phyloP scores from a whole-genome alignment of 2,797 vertebrate species.

The Amniataba percoides region DNA sequence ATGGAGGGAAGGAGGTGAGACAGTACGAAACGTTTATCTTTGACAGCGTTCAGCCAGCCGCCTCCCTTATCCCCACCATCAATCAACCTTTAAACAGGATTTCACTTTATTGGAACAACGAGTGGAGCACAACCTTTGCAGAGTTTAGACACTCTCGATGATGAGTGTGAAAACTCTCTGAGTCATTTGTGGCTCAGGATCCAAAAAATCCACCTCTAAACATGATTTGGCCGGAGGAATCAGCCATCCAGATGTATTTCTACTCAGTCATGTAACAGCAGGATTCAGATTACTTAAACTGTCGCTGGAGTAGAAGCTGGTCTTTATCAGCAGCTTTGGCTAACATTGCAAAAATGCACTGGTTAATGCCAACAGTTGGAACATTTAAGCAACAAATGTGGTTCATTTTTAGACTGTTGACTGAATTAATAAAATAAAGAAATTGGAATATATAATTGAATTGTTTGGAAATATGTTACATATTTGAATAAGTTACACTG shows the following conservation, averaged over 20 bases:
- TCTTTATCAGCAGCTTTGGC: background rate
- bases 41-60: too few relatives aligned
- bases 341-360: background rate
- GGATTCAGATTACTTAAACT: background rate
- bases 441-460: background rate
- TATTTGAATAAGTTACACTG: background rate
- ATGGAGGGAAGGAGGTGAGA: slow-evolving; percentile 21
- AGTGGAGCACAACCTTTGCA: slow-evolving; percentile 21
- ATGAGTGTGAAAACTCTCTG: slow-evolving; percentile 34
- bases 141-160: slow-evolving; percentile 22
- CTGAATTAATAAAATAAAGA: too few relatives aligned
- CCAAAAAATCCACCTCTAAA: slow-evolving; percentile 16
- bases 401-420: too few relatives aligned
- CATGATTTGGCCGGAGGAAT: slow-evolving; percentile 11
- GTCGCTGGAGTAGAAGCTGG: background rate
- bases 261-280: slow-evolving; percentile 16
- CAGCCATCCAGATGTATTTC: slow-evolving; percentile 3
- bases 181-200: slow-evolving; percentile 14
- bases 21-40: slow-evolving; percentile 18
- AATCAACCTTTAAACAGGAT: slow-evolving; percentile 24
- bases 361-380: background rate
- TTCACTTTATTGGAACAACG: background rate
- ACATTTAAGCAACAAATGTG: background rate
- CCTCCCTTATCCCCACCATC: slow-evolving; percentile 9
- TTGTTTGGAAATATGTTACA: background rate